Percentiles rank a stretch among this genome's conserved stretches.
Evolutionary conservation across 2,888 invertebrate genomes (phyloP).

Genomic region (Rhorus exstirpatorius): DNA sequence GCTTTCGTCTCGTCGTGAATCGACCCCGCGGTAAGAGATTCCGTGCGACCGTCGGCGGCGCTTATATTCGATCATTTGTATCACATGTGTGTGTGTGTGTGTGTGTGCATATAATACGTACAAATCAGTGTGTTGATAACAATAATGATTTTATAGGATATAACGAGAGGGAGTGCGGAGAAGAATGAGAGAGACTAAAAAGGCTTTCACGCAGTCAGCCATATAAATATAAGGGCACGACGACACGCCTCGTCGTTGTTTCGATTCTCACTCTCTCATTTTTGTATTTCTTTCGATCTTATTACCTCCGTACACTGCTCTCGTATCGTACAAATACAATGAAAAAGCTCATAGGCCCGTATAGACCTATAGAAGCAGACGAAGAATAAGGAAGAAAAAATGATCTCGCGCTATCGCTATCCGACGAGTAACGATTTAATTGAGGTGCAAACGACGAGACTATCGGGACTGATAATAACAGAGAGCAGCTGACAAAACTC

Average conservation of each 20-base stretch:
- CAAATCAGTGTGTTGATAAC: not conserved
- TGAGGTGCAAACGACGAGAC: conserved; percentile 67
- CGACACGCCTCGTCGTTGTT: conserved; percentile 12
- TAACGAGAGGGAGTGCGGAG: not conserved
- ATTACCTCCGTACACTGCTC: not conserved
- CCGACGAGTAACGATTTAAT: conserved; percentile 74
- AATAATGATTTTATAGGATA: conserved; percentile 5
- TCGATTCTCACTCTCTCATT: conserved; percentile 13
- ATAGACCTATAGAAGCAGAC: not conserved
- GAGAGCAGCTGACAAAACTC: conserved; percentile 33
- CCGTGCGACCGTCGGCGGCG: conserved; percentile 55
- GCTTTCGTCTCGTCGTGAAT: conserved; percentile 40
- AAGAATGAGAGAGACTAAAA: not conserved
- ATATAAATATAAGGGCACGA: conserved; percentile 7
- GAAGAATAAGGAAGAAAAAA: not conserved
- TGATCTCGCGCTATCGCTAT: conserved; percentile 9
- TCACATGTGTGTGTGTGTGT: not conserved
- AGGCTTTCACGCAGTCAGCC: conserved; percentile 33
- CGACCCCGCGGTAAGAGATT: conserved; percentile 53
- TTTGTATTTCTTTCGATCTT: not conserved
- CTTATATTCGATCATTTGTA: conserved; percentile 49
- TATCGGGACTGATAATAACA: conserved; percentile 39
- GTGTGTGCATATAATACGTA: not conserved
- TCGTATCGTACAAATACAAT: not conserved
- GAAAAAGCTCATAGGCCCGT: conserved; percentile 23